Evolutionary conservation across 2,797 vertebrate genomes (phyloP).

Genomic region (Neosilurus mollespiculum): DNA sequence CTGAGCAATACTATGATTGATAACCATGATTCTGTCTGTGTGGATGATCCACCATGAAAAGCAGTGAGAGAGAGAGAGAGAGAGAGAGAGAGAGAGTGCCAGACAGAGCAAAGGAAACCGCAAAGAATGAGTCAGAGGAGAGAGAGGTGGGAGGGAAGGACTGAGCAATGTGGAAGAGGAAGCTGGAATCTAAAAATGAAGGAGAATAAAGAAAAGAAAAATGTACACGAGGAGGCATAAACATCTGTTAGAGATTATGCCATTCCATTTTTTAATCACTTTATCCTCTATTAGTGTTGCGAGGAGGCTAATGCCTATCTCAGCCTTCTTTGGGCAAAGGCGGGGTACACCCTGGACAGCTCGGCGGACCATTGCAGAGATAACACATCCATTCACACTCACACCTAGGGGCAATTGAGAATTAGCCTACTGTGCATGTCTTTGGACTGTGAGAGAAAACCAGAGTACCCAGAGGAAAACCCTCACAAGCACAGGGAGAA

Average conservation of each 20-base stretch:
- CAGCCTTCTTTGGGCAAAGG: no score
- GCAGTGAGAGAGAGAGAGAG: neutral
- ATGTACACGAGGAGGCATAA: neutral
- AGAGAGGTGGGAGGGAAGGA: constrained; percentile 27
- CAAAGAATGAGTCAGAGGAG: constrained; percentile 50
- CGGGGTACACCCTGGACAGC: no score
- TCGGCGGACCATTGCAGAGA: no score
- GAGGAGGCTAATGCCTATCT: no score
- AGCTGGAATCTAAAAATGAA: constrained; percentile 17
- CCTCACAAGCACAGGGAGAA: no score
- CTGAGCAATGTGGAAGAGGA: constrained; percentile 24
- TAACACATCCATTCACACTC: no score
- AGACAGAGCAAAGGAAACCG: constrained; percentile 27
- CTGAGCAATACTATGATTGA: constrained; percentile 47
- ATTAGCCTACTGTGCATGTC: no score
- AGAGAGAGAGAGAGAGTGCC: constrained; percentile 22
- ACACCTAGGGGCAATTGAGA: no score
- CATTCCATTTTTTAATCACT: no score
- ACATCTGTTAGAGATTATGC: neutral
- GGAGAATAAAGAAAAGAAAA: neutral
- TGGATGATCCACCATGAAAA: constrained; percentile 2
- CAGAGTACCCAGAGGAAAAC: no score
- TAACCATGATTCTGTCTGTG: constrained; percentile 30
- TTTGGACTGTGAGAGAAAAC: no score
- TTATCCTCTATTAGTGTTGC: no score